Evolutionary conservation across 1,140 invertebrate genomes (phyloP), one percentile per base, ranked within the genome.

Genomic region (Batillaria attramentaria): DNA sequence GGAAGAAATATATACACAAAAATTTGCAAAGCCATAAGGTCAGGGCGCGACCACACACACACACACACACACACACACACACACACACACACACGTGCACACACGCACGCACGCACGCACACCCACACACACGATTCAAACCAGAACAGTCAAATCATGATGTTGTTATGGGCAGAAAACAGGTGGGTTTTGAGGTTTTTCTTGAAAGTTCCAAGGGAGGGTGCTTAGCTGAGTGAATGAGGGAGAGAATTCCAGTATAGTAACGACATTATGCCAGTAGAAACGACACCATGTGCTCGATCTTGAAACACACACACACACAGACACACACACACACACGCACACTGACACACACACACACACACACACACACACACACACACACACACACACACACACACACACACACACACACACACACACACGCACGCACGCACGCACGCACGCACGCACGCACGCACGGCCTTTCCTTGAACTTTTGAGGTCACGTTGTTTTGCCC

Each of bases 21-120:
- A n/a, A n/a, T n/a, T n/a, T n/a, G n/a, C n/a, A n/a, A n/a, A n/a
- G n/a, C n/a, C n/a, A n/a, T n/a, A n/a, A n/a, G n/a, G n/a, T n/a
- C n/a, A n/a, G n/a, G n/a, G n/a, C n/a, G n/a, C n/a, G n/a, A n/a
- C n/a, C 2, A 8, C 13, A 1, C 41, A 39, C 13, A 24, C 2
- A 69, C 68, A 69, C 39, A 69, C 66, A 35, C 66, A 69, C 33
- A 69, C 66, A 69, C 39, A 69, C 39, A 69, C n/a, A 69, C 39
- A 69, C 39, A 69, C 39, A 69, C 39, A 18, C 33, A 66, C 33
- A 31, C 33, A 69, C 41, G 4, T 35, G 37, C 41, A 3, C 41
- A 69, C 41, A 69, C 68, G 4, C 68, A 69, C 35, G 4, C 68
- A 69, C 35, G 4, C 68, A 69, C 68, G n/a, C 68, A 69, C 68